Conservation (phyloP, 2,113 vertebrate species). For the Odontesthes bonariensis region DNA sequence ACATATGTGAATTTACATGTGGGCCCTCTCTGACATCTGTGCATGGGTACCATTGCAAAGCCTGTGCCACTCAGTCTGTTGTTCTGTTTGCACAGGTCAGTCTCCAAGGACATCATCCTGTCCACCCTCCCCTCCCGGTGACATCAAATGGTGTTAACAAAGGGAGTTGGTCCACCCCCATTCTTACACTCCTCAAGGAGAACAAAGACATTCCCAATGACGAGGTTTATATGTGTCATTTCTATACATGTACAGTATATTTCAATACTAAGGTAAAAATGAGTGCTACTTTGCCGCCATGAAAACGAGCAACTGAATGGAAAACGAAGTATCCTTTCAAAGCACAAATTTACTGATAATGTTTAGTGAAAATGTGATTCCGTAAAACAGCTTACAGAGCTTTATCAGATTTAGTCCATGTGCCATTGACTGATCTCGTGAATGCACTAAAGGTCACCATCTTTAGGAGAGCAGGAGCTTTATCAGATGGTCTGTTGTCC, state of each 20-base stretch:
- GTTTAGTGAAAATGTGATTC: slow-evolving; percentile 11
- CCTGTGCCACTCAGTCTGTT: slow-evolving; percentile 1
- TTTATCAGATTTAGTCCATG: slow-evolving; percentile 26
- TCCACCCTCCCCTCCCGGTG: slow-evolving; percentile 38
- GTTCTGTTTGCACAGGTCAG: slow-evolving; percentile 33
- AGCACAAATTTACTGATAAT: slow-evolving; percentile 45
- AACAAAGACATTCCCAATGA: slow-evolving; percentile 30
- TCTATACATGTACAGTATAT: background rate
- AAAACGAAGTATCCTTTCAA: slow-evolving; percentile 32
- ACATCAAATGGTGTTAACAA: slow-evolving; percentile 58
- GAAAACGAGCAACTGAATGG: slow-evolving; percentile 6
- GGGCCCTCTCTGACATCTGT: slow-evolving; percentile 17
- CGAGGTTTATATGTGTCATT: slow-evolving; percentile 11
- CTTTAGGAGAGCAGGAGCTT: slow-evolving; percentile 8
- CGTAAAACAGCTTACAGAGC: slow-evolving; percentile 10
- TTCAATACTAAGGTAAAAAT: background rate
- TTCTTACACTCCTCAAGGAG: slow-evolving; percentile 23
- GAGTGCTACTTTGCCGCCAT: background rate
- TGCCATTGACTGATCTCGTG: slow-evolving; percentile 9
- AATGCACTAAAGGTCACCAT: slow-evolving; percentile 20
- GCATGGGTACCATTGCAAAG: background rate
- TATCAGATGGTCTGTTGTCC: slow-evolving; percentile 38
- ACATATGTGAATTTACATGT: slow-evolving; percentile 3
- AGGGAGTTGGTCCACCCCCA: slow-evolving; percentile 46
- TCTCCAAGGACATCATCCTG: slow-evolving; percentile 56